Conservation (phyloP, 2,797 vertebrate species). For the Clarias laeviceps region DNA sequence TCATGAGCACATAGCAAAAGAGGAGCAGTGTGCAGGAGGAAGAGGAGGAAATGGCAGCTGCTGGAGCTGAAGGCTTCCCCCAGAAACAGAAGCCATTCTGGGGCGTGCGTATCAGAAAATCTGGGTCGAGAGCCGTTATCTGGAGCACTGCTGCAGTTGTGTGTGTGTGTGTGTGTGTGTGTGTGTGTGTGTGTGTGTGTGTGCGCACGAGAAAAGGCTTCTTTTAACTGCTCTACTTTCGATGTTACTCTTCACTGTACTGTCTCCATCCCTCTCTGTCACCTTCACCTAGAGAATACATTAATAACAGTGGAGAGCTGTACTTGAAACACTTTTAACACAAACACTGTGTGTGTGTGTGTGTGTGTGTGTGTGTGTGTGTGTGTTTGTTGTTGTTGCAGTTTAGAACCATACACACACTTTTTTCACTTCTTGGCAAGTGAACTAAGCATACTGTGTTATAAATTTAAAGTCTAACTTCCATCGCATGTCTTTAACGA, state of each 20-base stretch:
- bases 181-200: conserved; percentile 14
- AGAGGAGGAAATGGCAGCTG: conserved; percentile 30
- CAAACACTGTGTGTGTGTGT: not conserved
- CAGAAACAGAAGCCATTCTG: conserved; percentile 55
- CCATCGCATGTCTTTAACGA: not conserved
- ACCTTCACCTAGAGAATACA: conserved; percentile 69
- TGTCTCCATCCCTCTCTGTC: conserved; percentile 73
- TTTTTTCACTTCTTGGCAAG: not conserved
- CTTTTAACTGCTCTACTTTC: conserved; percentile 81
- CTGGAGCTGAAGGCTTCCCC: conserved; percentile 62
- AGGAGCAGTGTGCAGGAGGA: conserved; percentile 1
- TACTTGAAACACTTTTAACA: conserved; percentile 27
- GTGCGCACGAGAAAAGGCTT: conserved; percentile 55
- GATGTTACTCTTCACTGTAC: conserved; percentile 57
- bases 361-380: not conserved
- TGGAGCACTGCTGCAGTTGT: conserved; percentile 49
- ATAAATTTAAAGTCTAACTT: not conserved
- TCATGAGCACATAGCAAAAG: not conserved
- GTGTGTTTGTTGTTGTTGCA: not conserved
- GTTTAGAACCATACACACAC: conserved; percentile 9
- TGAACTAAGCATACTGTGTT: not conserved
- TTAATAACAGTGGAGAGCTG: conserved; percentile 68
- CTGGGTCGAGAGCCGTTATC: conserved; percentile 71
- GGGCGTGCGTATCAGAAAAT: conserved; percentile 67
- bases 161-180: conserved; percentile 60